Evolutionary conservation across 2,888 invertebrate species (phyloP).

Genomic region (Drosophila dives): DNA sequence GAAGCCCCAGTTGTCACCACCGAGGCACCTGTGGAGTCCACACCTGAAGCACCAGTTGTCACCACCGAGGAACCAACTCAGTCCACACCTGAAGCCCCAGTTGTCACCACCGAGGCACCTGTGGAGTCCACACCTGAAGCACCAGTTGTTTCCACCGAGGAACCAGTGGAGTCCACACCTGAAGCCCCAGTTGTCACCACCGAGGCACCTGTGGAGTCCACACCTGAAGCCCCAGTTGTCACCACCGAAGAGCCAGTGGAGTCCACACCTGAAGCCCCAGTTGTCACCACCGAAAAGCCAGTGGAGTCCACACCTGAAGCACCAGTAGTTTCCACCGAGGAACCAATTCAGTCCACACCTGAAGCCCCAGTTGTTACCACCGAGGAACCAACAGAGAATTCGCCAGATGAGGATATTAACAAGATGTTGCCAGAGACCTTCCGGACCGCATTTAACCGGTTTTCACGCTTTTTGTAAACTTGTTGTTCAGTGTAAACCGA

Average conservation of each 20-base stretch:
- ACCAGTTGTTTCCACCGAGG: conserved; percentile 7
- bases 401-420: conserved; percentile 16
- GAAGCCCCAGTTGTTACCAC: background rate
- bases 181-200: conserved; percentile 2
- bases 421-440: conserved; percentile 1
- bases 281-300: conserved; percentile 2
- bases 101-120: conserved; percentile 1
- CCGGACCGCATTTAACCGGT: background rate
- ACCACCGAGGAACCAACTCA: background rate
- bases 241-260: background rate
- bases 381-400: background rate
- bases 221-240: background rate
- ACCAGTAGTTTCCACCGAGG: background rate
- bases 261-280: conserved; percentile 7
- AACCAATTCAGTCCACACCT: background rate
- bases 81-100: background rate
- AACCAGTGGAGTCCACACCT: background rate
- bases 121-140: conserved; percentile 5
- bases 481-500: background rate
- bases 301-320: conserved; percentile 1
- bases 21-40: background rate
- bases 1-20: conserved; percentile 3
- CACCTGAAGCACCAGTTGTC: background rate
- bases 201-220: background rate
- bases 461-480: conserved; percentile 25